Evolutionary conservation across 2,113 vertebrate species (phyloP), one percentile per base, ranked within the genome.

Genomic region (Barbus barbus): DNA sequence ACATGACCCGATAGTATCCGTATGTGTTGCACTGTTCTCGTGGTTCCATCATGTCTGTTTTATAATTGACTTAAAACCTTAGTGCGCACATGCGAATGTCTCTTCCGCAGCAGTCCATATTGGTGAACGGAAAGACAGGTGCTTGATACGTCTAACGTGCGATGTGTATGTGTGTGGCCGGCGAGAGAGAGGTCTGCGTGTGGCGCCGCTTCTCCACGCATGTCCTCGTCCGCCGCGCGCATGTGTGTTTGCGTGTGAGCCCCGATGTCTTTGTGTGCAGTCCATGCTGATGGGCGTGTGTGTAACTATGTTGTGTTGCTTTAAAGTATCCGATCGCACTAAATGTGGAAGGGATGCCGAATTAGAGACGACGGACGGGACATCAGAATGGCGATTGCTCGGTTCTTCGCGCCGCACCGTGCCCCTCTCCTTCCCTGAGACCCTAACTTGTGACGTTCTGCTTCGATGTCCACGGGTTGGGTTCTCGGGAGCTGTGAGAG

Each of bases 381-480:
- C 73, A 12, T 26, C 78, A 28, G 61, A 84, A 82, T 87, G 86
- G 83, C 51, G 63, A 46, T 36, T 20, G 36, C 71, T 56, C 48
- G 81, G 5, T 36, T 79, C 51, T 69, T 44, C 7, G 38, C 6
- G 73, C 51, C 9, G 6, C 86, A 90, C 85, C 94, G 98, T 96
- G 94, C 97, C 95, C 96, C 97, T 97, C 98, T 97, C 97, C 96
- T 95, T 99, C 98, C 98, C 98, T 99, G 97, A 99, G 98, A 99
- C 98, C 98, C 98, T 99, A 99, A 99, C 98, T 99, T 99, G 98
- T 99, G 98, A 99, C 95, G 97, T 97, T 98, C 96, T 95, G 95
- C 95, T 96, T 96, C 95, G 93, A 96, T 96, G 97, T 98, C 97
- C 97, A 99, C 98, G 97, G 97, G 98, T 99, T 99, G 97, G 98